Evolutionary conservation across 1,140 invertebrate species (phyloP), one percentile per base, ranked within the genome.

Genomic region (Anthonomus grandis): DNA sequence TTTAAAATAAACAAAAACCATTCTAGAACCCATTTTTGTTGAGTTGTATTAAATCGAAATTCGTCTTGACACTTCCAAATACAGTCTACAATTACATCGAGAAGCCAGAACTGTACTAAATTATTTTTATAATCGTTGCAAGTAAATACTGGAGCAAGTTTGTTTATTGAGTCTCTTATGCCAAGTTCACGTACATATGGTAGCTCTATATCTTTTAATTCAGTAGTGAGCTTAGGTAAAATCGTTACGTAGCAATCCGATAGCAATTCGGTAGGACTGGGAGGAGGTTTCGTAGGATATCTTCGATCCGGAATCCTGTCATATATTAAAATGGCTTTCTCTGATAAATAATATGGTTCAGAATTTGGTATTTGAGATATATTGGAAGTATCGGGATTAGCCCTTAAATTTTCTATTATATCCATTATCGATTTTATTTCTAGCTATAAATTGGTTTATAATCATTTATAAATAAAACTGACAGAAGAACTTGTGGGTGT

Each of bases 21-120:
- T 31, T 64, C 61, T 25, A 73, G 57, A 13, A 71, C 53, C 19
- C 60, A 41, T 58, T 65, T 68, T 49, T 71, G 71, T 9, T 66
- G 24, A 3, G 24, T 8, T 12, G 60, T 50, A 1, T 54, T 27
- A 37, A 73, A 70, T 25, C 55, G 31, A 54, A 59, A 73, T 31
- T 70, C 64, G 61, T 73, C 70, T 55, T 73, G 71, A 3, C 60
- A 19, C 46, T 60, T 66, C 70, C 70, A 72, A 9, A 73, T 22
- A 52, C 68, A 72, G 63, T 73, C 71, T 6, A 64, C 62, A 4
- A 73, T 38, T 3, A 71, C 56, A 47, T 73, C 71, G 37, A 73
- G 38, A 42, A 71, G 65, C 70, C 70, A 73, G 50, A 72, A 73
- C 27, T 73, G 67, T 5, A 71, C 37, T 12, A 65, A 51, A 62